Conservation (phyloP, 2,888 invertebrate genomes). For the Caenorhabditis plicata region DNA sequence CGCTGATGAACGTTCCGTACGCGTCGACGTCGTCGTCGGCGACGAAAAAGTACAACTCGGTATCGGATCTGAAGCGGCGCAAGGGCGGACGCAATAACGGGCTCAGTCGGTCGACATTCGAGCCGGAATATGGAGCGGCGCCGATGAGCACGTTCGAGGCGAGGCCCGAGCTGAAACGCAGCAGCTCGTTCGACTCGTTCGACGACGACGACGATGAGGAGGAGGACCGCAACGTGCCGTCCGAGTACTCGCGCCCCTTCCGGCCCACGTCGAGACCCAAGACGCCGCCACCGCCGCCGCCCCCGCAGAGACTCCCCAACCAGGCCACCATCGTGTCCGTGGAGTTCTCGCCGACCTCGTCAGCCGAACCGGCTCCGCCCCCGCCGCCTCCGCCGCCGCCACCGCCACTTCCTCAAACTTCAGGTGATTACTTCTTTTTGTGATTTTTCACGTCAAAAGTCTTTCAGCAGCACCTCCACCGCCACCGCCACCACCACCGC, state of each 20-base stretch:
- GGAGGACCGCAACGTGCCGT: too few relatives aligned
- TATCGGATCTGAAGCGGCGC: slow-evolving; percentile 89
- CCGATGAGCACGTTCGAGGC: slow-evolving; percentile 17
- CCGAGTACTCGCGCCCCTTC: slow-evolving; percentile 55
- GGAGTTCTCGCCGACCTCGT: slow-evolving; percentile 31
- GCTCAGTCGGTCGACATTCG: slow-evolving; percentile 27
- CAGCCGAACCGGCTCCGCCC: slow-evolving; percentile 42
- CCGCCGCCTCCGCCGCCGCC: slow-evolving; percentile 66
- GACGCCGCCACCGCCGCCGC: slow-evolving; percentile 68
- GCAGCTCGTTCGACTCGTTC: slow-evolving; percentile 44
- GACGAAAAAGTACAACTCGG: slow-evolving; percentile 82
- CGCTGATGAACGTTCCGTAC: too few relatives aligned
- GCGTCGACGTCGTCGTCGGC: too few relatives aligned
- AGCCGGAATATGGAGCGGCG: slow-evolving; percentile 12
- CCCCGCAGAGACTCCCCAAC: slow-evolving; percentile 6
- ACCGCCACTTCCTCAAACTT: not conserved
- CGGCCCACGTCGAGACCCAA: slow-evolving; percentile 50
- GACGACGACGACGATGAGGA: slow-evolving; percentile 39
- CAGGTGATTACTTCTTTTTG: too few relatives aligned
- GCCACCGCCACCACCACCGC: slow-evolving; percentile 49
- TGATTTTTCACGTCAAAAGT: too few relatives aligned
- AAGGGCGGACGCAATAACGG: slow-evolving; percentile 70
- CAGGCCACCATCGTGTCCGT: slow-evolving; percentile 28
- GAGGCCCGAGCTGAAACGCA: slow-evolving; percentile 34
- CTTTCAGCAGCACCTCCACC: slow-evolving; percentile 17